Base-by-base conservation (phyloP, 2,113 vertebrate species). In the Microtus richardsoni region DNA sequence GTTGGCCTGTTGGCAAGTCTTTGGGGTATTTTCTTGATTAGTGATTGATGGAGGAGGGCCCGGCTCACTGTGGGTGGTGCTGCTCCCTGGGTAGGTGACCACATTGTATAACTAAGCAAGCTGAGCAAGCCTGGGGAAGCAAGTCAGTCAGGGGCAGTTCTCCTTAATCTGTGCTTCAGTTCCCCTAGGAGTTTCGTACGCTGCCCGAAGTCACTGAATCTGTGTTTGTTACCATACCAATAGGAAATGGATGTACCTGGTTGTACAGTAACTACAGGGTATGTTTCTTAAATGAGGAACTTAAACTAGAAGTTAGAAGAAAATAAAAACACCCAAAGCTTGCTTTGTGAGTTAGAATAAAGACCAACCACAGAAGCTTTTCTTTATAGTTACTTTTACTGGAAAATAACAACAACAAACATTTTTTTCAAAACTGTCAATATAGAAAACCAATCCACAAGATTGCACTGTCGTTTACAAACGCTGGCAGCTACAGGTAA, bases 331-430 rank as follows among this genome's bases (percentile, higher is more conserved):
- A 58, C 11, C 41, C 39, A 86, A 82, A 83, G 44, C 7, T 86
- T 83, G 12, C 13, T 90, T 96, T 83, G 30, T 83, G 5, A 93
- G 17, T 91, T 91, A 49, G 94, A 97, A 96, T 83, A 95, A 97
- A 95, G 87, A 97, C 93, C 87, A 88, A 88, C 10, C 10, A 68
- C 12, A 16, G 10, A 30, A 52, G 2, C 89, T 95, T 95, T 98
- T 97, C 86, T 97, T 98, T 97, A 97, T 71, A 97, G 88, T 97
- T 94, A 97, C 91, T 98, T 99, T 99, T 99, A 99, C 97, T 98
- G 98, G 98, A 98, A 98, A 98, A 89, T n/a, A 94, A 91, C 41
- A 94, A 91, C 60, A 93, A 92, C 62, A 86, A 98, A 98, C 94
- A 47, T 26, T 6, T n/a, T 98, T 54, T 58, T 58, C 87, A 75